Conservation (phyloP, 2,888 invertebrate species). For the Acronicta aceris region DNA sequence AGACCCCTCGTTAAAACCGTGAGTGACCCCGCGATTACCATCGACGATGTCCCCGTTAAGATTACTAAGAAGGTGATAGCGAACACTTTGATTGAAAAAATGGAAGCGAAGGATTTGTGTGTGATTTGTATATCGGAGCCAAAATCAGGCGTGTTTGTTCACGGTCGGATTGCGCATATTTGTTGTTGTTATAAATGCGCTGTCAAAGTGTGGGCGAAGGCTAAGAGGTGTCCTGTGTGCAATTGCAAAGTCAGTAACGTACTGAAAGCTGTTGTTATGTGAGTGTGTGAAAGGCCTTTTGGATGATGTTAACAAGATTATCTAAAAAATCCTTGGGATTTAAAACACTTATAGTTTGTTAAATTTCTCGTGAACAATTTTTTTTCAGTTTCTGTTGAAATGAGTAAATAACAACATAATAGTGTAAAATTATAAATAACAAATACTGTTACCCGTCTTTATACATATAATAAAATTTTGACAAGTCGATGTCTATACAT, state of each 20-base stretch:
- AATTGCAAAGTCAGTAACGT: conserved; percentile 92
- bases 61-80: conserved; percentile 67
- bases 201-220: conserved; percentile 90
- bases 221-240: conserved; percentile 91
- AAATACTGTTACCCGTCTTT: no score
- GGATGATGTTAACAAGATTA: conserved; percentile 10
- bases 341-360: neutral
- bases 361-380: no score
- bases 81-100: conserved; percentile 66
- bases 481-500: no score
- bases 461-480: no score
- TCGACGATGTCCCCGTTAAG: conserved; percentile 60
- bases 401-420: no score
- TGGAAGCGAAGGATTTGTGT: conserved; percentile 83
- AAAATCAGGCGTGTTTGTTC: conserved; percentile 92
- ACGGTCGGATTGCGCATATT: conserved; percentile 91
- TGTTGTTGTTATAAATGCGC: conserved; percentile 93
- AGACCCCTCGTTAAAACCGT: conserved; percentile 75
- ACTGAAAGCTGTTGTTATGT: conserved; percentile 89
- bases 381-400: no score
- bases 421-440: no score
- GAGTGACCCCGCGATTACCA: conserved; percentile 80
- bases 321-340: neutral
- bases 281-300: conserved; percentile 35
- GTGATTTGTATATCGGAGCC: conserved; percentile 90